These are phyloP conservation scores for Melangyna quadrimaculata DNA, from an alignment of 2,888 invertebrate species.

Conservation along the genomic window DNA sequence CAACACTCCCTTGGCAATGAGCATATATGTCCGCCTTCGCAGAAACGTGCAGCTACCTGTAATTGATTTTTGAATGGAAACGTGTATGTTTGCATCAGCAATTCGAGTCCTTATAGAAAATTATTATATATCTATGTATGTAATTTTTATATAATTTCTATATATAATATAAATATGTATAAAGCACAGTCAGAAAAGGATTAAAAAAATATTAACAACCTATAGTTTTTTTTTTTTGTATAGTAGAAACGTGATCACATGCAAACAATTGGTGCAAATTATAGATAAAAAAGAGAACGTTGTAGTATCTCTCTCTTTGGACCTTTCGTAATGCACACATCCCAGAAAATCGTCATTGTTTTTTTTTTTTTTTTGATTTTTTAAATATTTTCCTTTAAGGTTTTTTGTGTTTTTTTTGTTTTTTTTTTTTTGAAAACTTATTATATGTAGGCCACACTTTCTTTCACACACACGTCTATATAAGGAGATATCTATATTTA, in stretches of 20 bases:
- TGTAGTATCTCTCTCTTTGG: slow-evolving; percentile 52
- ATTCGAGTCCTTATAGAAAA: not conserved
- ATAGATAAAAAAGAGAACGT: slow-evolving; percentile 53
- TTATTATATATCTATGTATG: not conserved
- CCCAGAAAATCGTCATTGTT: slow-evolving; percentile 63
- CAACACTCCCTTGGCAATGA: slow-evolving; percentile 90
- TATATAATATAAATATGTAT: not conserved
- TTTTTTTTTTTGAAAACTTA: slow-evolving; percentile 17
- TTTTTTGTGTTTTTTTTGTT: not conserved
- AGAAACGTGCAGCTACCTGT: slow-evolving; percentile 83
- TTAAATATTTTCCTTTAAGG: not conserved
- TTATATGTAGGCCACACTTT: slow-evolving; percentile 40
- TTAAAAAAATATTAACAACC: slow-evolving; percentile 51
- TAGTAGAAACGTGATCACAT: slow-evolving; percentile 65
- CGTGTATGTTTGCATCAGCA: slow-evolving; percentile 1
- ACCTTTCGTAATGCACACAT: slow-evolving; percentile 71
- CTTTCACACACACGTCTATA: slow-evolving; percentile 44
- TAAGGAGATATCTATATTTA: slow-evolving; percentile 19
- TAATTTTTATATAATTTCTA: not conserved
- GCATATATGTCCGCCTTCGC: slow-evolving; percentile 86
- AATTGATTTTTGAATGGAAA: slow-evolving; percentile 68
- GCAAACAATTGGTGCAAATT: slow-evolving; percentile 70
- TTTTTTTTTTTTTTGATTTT: not conserved
- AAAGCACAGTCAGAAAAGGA: slow-evolving; percentile 41
- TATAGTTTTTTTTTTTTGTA: slow-evolving; percentile 30